Percentiles rank a stretch among this genome's conserved stretches.
Evolutionary conservation across 2,888 invertebrate genomes (phyloP).

Genomic region (Shargacucullia verbasci): DNA sequence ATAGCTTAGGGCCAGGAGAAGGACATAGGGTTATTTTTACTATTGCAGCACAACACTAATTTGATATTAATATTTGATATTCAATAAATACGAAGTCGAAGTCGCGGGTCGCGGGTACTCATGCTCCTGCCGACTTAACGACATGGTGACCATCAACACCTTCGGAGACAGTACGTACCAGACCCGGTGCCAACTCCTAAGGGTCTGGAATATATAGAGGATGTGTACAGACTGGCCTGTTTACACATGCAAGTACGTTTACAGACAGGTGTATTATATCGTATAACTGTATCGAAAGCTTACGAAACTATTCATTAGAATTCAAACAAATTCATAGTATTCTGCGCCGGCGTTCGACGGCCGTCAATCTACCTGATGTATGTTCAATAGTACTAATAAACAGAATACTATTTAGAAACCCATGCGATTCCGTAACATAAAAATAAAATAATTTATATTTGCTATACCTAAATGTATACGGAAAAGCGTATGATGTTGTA

Average conservation of each 20-base stretch:
- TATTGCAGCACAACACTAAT: too few relatives aligned
- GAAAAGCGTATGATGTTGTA: neutral
- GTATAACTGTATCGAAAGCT: constrained; percentile 47
- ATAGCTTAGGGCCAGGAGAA: too few relatives aligned
- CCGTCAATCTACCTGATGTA: constrained; percentile 30
- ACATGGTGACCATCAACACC: too few relatives aligned
- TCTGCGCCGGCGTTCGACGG: constrained; percentile 30
- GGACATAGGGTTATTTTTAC: too few relatives aligned
- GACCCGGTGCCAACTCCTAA: too few relatives aligned
- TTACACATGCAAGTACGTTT: constrained; percentile 33
- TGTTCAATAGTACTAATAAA: constrained; percentile 42
- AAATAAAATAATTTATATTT: neutral
- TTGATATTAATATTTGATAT: too few relatives aligned
- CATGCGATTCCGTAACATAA: neutral
- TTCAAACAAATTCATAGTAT: constrained; percentile 28
- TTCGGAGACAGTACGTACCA: too few relatives aligned
- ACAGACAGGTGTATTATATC: constrained; percentile 50
- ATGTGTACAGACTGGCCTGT: too few relatives aligned
- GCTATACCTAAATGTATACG: neutral
- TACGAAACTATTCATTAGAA: constrained; percentile 47
- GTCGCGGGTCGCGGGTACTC: too few relatives aligned
- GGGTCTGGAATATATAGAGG: too few relatives aligned
- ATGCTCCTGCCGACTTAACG: too few relatives aligned
- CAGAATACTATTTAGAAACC: constrained; percentile 14
- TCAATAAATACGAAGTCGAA: too few relatives aligned